Evolutionary conservation across 2,113 vertebrate genomes (phyloP).

Genomic region (Mesitornis unicolor): DNA sequence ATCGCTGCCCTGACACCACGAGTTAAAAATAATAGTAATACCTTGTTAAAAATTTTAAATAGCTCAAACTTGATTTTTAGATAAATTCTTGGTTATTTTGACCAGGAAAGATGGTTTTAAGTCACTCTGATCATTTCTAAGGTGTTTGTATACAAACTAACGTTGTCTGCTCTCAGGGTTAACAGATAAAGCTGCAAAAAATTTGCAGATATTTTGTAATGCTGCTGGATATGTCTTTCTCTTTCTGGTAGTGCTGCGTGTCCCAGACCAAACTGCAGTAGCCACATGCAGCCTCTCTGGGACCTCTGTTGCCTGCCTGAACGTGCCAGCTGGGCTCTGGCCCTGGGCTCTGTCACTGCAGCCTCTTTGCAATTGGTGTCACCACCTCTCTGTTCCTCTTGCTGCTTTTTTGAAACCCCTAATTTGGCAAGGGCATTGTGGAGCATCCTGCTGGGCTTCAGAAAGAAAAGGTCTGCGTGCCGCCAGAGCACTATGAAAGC

Average conservation of each 20-base stretch:
- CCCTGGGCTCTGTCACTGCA: not conserved
- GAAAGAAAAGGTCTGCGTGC: not conserved
- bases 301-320: not conserved
- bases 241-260: not conserved
- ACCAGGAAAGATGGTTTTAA: too few relatives aligned
- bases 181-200: not conserved
- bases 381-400: not conserved
- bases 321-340: not conserved
- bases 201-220: not conserved
- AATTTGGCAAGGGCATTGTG: not conserved
- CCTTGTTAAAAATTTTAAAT: too few relatives aligned
- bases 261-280: not conserved
- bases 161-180: not conserved
- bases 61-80: too few relatives aligned
- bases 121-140: not conserved
- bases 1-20: not conserved
- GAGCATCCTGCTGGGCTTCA: not conserved
- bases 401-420: not conserved
- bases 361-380: not conserved
- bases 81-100: too few relatives aligned
- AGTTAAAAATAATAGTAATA: too few relatives aligned
- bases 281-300: not conserved
- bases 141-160: not conserved
- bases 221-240: rapidly evolving
- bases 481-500: not conserved